Evolutionary conservation across 2,113 vertebrate species (phyloP).

Genomic region (Thinocorus orbignyianus): DNA sequence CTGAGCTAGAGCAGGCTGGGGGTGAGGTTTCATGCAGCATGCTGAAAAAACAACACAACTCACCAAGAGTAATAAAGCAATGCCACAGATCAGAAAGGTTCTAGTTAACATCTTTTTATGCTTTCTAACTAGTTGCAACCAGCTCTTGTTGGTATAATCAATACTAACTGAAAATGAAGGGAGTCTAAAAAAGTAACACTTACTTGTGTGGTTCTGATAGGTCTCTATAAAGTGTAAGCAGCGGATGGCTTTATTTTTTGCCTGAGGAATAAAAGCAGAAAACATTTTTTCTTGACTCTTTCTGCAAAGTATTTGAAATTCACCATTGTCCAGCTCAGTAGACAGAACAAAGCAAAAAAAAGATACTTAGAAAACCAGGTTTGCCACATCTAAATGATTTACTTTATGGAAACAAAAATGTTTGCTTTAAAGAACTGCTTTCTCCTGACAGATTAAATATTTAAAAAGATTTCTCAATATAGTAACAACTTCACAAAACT

Average conservation of each 20-base stretch:
- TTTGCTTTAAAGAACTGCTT: neutral
- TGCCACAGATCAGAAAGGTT: neutral
- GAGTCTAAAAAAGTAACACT: constrained; percentile 58
- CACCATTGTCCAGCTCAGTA: neutral
- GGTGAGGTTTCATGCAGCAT: neutral
- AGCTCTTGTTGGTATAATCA: neutral
- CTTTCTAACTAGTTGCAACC: neutral
- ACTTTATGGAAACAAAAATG: neutral
- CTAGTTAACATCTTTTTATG: neutral
- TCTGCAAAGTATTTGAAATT: neutral
- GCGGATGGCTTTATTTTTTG: constrained; percentile 90
- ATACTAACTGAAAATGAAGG: neutral
- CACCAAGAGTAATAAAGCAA: neutral
- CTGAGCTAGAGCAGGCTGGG: neutral
- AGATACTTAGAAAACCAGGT: neutral
- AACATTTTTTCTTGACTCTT: neutral
- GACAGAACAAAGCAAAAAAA: neutral
- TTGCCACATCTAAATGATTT: neutral
- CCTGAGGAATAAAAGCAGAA: constrained; percentile 74
- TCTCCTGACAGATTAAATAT: neutral
- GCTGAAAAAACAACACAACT: neutral
- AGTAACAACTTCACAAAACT: neutral
- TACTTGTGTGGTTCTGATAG: constrained; percentile 90
- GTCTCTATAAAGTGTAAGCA: constrained; percentile 87
- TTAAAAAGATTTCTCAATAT: neutral